phyloP scores from a whole-genome alignment of 2,113 vertebrate genomes.

The Dromaius novaehollandiae region DNA sequence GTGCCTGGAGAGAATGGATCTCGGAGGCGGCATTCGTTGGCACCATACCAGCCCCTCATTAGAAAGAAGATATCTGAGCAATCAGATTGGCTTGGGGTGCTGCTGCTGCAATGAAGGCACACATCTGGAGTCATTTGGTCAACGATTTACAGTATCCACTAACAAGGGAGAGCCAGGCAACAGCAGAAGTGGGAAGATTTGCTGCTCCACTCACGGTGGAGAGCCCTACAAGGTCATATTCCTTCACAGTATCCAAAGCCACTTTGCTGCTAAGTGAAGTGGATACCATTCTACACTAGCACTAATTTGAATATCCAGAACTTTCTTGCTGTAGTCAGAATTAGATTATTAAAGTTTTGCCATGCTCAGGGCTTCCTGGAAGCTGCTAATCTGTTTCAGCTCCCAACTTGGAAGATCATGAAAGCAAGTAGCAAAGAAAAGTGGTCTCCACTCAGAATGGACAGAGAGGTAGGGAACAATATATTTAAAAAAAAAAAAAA shows the following conservation, averaged over 20 bases:
- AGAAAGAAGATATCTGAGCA: background rate
- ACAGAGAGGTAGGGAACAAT: background rate
- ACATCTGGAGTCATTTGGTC: background rate
- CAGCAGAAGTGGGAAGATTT: background rate
- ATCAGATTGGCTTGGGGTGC: background rate
- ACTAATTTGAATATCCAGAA: background rate
- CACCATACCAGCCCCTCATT: background rate
- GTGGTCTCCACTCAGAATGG: background rate
- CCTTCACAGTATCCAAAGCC: background rate
- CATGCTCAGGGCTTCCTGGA: background rate
- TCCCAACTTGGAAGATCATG: background rate
- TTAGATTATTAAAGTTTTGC: background rate
- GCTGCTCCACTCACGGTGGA: background rate
- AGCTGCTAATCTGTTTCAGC: background rate
- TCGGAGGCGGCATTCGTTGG: background rate
- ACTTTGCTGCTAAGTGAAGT: background rate
- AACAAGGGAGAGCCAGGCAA: background rate
- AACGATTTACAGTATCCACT: background rate
- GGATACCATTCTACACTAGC: background rate
- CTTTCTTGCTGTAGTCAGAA: background rate
- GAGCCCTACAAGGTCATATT: too few relatives aligned
- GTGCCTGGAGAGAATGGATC: background rate
- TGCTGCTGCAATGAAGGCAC: background rate
- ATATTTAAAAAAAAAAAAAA: background rate
- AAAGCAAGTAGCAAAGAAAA: background rate